A percentile compares a stretch with the other conserved stretches of the same genome.
These are phyloP conservation scores for Vanessa tameamea DNA, from an alignment of 1,140 invertebrate species.

Conservation along the genomic window DNA sequence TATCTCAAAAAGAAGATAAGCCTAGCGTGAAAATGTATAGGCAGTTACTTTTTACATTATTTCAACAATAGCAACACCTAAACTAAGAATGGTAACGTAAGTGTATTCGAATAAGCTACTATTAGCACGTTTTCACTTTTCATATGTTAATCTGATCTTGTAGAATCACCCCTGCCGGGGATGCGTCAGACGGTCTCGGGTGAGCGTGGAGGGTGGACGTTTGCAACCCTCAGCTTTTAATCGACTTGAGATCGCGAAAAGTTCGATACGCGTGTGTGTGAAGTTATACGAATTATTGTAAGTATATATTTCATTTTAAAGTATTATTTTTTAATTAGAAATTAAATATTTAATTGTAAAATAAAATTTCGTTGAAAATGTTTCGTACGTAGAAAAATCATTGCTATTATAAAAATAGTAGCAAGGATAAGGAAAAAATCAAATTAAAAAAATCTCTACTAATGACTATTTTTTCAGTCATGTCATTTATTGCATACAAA, in stretches of 20 bases:
- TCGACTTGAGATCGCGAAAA: constrained; percentile 25
- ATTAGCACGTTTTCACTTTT: constrained; percentile 30
- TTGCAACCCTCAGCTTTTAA: background rate
- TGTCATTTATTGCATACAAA: too few relatives aligned
- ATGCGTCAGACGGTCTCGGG: constrained; percentile 35
- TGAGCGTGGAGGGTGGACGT: constrained; percentile 28
- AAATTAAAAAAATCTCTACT: too few relatives aligned
- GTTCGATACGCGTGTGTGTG: constrained; percentile 24
- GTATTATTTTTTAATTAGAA: background rate
- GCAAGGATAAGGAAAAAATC: too few relatives aligned
- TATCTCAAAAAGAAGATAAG: too few relatives aligned
- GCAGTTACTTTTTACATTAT: too few relatives aligned
- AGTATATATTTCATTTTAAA: constrained; percentile 23
- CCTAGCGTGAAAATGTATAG: too few relatives aligned
- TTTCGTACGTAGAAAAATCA: too few relatives aligned
- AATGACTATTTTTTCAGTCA: too few relatives aligned
- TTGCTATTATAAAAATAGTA: too few relatives aligned
- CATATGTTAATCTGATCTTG: constrained; percentile 29
- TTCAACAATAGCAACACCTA: background rate
- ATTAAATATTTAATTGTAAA: background rate
- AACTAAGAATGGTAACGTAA: background rate
- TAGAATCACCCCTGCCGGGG: constrained; percentile 28
- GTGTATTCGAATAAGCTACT: background rate
- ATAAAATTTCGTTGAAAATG: background rate
- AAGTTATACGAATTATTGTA: constrained; percentile 32